Conservation (phyloP, 2,113 vertebrate species). For the Telmatochromis brachygnathus region DNA sequence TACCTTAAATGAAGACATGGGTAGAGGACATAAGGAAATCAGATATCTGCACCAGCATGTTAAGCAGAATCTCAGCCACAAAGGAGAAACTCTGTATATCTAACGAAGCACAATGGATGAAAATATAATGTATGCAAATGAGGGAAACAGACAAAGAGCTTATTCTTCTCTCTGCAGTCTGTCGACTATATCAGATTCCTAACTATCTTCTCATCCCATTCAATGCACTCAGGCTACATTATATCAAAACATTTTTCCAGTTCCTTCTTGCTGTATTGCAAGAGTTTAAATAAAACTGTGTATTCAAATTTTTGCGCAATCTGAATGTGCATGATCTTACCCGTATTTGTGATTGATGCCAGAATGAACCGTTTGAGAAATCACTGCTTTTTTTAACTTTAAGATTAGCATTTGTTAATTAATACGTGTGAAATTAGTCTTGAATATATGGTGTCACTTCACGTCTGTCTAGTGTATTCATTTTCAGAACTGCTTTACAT, state of each 20-base stretch:
- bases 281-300: neutral
- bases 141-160: constrained; percentile 63
- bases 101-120: constrained; percentile 55
- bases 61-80: constrained; percentile 54
- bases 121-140: constrained; percentile 75
- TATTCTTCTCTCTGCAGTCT: constrained; percentile 51
- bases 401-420: neutral
- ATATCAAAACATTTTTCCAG: constrained; percentile 5
- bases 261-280: neutral
- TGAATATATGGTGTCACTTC: neutral
- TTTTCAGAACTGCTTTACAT: neutral
- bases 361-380: neutral
- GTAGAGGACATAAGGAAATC: constrained; percentile 47
- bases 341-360: neutral
- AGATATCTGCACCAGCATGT: constrained; percentile 44
- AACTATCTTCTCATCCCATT: constrained; percentile 50
- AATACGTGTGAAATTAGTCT: neutral
- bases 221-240: constrained; percentile 6
- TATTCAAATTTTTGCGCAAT: neutral
- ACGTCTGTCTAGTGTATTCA: neutral
- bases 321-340: neutral
- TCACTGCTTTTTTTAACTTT: neutral
- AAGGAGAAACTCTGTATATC: constrained; percentile 62
- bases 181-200: constrained; percentile 57
- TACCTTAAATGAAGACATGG: constrained; percentile 48